Base-by-base conservation (phyloP, 2,113 vertebrate genomes). In the Corythornis vintsioides region DNA sequence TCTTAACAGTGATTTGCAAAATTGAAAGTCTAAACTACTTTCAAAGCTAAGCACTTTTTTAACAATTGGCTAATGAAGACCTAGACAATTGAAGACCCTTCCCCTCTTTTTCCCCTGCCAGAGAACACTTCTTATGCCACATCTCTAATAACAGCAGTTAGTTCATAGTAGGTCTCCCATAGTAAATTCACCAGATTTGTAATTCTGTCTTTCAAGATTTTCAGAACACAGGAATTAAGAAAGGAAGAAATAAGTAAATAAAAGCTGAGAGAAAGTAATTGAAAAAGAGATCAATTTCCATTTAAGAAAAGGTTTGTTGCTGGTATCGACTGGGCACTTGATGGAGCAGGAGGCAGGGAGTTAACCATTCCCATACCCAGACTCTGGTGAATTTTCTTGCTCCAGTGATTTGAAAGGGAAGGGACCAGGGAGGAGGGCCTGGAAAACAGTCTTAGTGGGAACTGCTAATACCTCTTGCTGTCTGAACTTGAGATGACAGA, bases 321-420 rank as follows among this genome's bases (percentile, higher is more conserved):
- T 85, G 40, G 33, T 43, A 25, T 29, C 0, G 0, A 7, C 6
- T 25, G 65, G 40, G 48, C 18, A 7, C 40, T 76, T 61, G 7
- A 2, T 28, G 29, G 56, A 74, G 81, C 48, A 55, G 31, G 42
- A 89, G 76, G 38, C 1, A 2, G 35, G 61, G 70, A 82, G n/a
- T 56, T 52, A 26, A 24, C 76, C 33, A 6, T 50, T 29, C 33
- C 6, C 0, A 2, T 56, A 56, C 26, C 25, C 17, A 11, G 50
- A 21, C 13, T 59, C 18, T n/a, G 57, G 35, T 45, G 66, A 63
- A 50, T 63, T 15, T 45, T 69, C 31, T 75, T 71, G 20, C 42
- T 90, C 56, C 1, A 0, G 6, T 57, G 60, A 56, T 2, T 40
- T 60, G 7, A 20, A 0, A 0, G 31, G 26, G 64, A 59, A 69